A percentile compares a stretch with the other conserved stretches of the same genome.
Evolutionary conservation across 2,797 vertebrate species (phyloP).

Genomic region (Potorous gilbertii): DNA sequence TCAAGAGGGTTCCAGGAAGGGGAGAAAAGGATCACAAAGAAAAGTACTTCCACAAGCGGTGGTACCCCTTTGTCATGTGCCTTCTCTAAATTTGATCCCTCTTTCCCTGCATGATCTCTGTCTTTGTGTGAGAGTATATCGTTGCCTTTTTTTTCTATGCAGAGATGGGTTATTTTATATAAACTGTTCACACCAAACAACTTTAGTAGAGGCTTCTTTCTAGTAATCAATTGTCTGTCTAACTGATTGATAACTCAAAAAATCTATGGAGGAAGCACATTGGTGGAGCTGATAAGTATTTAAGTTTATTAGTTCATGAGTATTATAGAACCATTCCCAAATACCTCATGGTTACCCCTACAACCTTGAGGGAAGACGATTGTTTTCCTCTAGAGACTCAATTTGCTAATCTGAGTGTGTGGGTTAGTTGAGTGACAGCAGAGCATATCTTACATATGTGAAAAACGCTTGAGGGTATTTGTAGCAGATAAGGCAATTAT

Average conservation of each 20-base stretch:
- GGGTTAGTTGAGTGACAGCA: rapidly evolving
- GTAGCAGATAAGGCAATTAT: neutral
- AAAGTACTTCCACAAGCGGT: neutral
- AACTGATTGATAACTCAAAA: no score
- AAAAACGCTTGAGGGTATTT: neutral
- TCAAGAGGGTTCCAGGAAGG: no score
- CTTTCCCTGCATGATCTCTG: neutral
- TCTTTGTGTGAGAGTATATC: neutral
- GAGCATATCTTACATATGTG: neutral
- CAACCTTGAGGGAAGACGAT: neutral
- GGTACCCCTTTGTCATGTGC: no score
- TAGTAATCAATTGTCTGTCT: neutral
- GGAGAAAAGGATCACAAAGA: no score
- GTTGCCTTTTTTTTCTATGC: neutral
- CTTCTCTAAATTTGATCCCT: neutral
- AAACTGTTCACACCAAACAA: neutral
- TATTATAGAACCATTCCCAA: neutral
- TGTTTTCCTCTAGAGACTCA: neutral
- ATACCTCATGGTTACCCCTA: neutral
- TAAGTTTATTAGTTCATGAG: neutral
- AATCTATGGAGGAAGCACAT: no score
- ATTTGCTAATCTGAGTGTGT: neutral
- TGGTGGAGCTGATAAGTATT: no score
- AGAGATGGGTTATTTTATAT: neutral
- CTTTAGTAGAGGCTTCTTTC: neutral